Percentiles rank a stretch among this genome's conserved stretches.
Conservation (phyloP, 2,113 vertebrate genomes). For the Corythoichthys intestinalis region DNA sequence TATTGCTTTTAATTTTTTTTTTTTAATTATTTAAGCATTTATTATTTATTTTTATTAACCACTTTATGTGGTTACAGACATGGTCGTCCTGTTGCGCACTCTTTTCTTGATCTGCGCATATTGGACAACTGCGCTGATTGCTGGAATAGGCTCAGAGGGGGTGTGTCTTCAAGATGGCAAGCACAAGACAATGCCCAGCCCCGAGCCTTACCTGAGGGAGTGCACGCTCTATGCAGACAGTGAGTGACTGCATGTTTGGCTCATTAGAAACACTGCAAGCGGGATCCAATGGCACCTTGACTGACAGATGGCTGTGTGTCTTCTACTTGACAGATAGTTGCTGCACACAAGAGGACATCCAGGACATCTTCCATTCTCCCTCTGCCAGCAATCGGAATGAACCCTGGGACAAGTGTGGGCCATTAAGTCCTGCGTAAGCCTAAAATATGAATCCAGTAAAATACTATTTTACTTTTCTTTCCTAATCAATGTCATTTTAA, state of each 20-base stretch:
- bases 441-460: background rate
- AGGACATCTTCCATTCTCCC: constrained; percentile 57
- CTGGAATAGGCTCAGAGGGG: constrained; percentile 47
- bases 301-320: constrained; percentile 9
- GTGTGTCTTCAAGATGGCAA: constrained; percentile 66
- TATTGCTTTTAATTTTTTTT: no score
- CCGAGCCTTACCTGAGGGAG: constrained; percentile 60
- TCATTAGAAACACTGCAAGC: background rate
- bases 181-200: constrained; percentile 63
- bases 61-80: constrained; percentile 41
- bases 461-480: background rate
- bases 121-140: constrained; percentile 46
- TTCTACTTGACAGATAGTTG: constrained; percentile 62
- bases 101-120: constrained; percentile 43
- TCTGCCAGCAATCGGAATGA: constrained; percentile 51
- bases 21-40: no score
- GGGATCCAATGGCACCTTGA: background rate
- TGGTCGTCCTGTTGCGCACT: constrained; percentile 45
- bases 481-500: no score
- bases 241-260: constrained; percentile 56
- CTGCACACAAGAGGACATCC: constrained; percentile 60
- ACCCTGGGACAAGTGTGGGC: constrained; percentile 71
- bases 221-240: constrained; percentile 69
- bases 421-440: constrained; percentile 71
- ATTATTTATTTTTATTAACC: no score